Evolutionary conservation across 2,113 vertebrate species (phyloP).

Genomic region (Mesoclemmys tuberculata): DNA sequence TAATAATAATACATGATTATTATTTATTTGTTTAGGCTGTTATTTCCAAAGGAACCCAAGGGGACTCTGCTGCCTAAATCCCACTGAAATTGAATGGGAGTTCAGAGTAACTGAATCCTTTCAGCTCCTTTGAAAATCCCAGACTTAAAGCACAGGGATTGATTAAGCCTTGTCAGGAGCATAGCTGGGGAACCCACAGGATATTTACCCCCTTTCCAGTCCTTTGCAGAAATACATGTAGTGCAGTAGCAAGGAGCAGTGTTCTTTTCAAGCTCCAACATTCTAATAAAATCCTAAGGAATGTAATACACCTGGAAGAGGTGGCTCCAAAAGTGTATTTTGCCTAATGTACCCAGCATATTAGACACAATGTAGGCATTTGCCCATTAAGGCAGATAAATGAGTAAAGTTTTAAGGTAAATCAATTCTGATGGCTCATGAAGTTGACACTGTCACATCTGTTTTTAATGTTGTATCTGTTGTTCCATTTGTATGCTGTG

Average conservation of each 20-base stretch:
- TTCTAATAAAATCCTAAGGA: neutral
- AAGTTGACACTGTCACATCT: neutral
- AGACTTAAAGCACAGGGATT: neutral
- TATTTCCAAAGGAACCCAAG: constrained; percentile 4
- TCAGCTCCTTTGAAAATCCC: neutral
- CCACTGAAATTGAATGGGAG: neutral
- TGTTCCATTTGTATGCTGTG: neutral
- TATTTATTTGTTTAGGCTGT: constrained; percentile 53
- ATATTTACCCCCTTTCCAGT: neutral
- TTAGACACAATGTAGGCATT: neutral
- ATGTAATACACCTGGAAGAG: neutral
- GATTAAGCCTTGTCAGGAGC: neutral
- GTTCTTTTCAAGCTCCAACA: neutral
- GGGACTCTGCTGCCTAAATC: constrained; percentile 12
- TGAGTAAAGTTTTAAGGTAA: neutral
- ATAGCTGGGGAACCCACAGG: neutral
- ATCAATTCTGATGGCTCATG: neutral
- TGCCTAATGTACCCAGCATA: neutral
- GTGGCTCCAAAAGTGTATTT: neutral
- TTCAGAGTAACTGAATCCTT: neutral
- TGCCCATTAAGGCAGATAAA: neutral
- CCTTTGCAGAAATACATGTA: neutral
- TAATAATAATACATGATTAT: neutral
- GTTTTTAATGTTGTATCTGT: neutral
- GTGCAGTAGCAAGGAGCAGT: neutral